Evolutionary conservation across 2,888 invertebrate genomes (phyloP).

Genomic region (Lasioglossum vierecki): DNA sequence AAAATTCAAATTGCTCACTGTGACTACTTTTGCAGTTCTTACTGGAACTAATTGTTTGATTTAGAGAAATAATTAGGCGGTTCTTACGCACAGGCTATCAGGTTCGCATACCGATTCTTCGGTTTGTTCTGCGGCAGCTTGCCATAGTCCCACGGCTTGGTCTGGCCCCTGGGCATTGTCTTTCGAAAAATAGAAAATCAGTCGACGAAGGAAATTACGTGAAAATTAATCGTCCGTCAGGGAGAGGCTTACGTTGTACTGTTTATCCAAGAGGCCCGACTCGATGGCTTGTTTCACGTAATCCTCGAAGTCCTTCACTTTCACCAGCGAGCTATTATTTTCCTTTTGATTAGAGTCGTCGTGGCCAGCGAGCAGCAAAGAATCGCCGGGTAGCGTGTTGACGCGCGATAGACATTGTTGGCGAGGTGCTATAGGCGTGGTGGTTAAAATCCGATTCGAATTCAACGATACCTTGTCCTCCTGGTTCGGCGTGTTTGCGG

Average conservation of each 20-base stretch:
- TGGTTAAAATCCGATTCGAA: slow-evolving; percentile 12
- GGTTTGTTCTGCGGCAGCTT: slow-evolving; percentile 81
- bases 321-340: slow-evolving; percentile 63
- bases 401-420: slow-evolving; percentile 24
- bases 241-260: slow-evolving; percentile 76
- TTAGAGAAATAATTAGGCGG: not conserved
- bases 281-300: slow-evolving; percentile 81
- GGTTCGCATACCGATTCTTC: slow-evolving; percentile 84
- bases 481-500: slow-evolving; percentile 6
- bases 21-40: not conserved
- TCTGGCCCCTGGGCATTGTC: slow-evolving; percentile 83
- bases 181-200: slow-evolving; percentile 55
- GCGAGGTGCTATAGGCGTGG: slow-evolving; percentile 12
- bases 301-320: slow-evolving; percentile 80
- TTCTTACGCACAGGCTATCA: slow-evolving; percentile 83
- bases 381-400: slow-evolving; percentile 13
- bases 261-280: slow-evolving; percentile 77
- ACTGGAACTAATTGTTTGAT: not conserved
- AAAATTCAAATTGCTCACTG: not conserved
- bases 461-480: slow-evolving; percentile 15
- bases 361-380: not conserved
- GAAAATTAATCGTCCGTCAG: not conserved
- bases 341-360: slow-evolving; percentile 8
- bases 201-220: not conserved
- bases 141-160: slow-evolving; percentile 82